Percentiles rank a stretch among this genome's conserved stretches.
phyloP scores from a whole-genome alignment of 2,888 invertebrate genomes.

The Agriopis aurantiaria region DNA sequence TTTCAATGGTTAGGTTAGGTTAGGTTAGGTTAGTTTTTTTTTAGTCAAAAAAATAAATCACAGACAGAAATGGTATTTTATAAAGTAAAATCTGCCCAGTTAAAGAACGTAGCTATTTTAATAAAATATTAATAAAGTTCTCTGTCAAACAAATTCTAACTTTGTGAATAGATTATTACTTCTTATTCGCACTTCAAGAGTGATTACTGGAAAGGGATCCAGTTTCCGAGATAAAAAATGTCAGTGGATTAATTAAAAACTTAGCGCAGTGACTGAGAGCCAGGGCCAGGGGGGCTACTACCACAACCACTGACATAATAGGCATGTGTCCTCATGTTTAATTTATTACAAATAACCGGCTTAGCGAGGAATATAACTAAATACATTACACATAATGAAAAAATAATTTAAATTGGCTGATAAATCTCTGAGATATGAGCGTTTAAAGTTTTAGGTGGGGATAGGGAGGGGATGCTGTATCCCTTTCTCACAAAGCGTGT shows the following conservation, averaged over 20 bases:
- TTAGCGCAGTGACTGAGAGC: slow-evolving; percentile 24
- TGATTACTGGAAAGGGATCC: slow-evolving; percentile 12
- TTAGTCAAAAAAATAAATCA: too few relatives aligned
- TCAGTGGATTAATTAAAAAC: slow-evolving; percentile 38
- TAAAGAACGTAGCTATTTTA: background rate
- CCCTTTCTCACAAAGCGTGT: too few relatives aligned
- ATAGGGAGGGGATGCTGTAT: too few relatives aligned
- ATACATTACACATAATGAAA: too few relatives aligned
- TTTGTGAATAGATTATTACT: slow-evolving; percentile 20
- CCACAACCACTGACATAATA: background rate
- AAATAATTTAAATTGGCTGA: too few relatives aligned
- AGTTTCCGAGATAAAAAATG: slow-evolving; percentile 22
- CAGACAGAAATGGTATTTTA: background rate
- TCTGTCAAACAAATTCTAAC: slow-evolving; percentile 7
- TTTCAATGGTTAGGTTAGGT: too few relatives aligned
- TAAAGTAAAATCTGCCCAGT: background rate
- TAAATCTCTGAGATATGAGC: too few relatives aligned
- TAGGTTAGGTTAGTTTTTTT: too few relatives aligned
- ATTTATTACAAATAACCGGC: too few relatives aligned
- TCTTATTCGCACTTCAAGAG: slow-evolving; percentile 9
- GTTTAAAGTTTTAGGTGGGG: too few relatives aligned
- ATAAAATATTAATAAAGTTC: background rate
- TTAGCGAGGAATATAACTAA: too few relatives aligned
- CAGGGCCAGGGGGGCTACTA: background rate
- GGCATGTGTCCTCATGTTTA: too few relatives aligned